These are phyloP conservation scores for Zaprionus camerounensis DNA, from an alignment of 1,140 invertebrate genomes.

Conservation along the genomic window DNA sequence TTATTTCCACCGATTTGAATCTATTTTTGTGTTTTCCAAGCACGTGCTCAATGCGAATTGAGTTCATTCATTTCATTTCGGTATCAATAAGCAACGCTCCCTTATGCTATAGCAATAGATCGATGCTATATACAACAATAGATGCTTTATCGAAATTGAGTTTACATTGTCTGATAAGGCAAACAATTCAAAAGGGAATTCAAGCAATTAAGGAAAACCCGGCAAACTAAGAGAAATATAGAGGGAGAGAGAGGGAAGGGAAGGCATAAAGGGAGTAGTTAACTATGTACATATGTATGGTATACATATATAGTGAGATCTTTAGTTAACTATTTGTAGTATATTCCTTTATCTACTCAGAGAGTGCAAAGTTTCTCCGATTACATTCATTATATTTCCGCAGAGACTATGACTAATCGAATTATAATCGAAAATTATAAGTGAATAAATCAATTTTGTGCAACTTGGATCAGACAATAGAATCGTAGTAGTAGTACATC, in stretches of 20 bases:
- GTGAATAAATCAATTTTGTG: constrained; percentile 26
- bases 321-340: no score
- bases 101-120: constrained; percentile 4
- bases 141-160: constrained; percentile 29
- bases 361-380: no score
- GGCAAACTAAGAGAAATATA: not conserved
- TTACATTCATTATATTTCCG: not conserved
- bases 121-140: not conserved
- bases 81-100: constrained; percentile 21
- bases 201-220: not conserved
- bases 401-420: not conserved
- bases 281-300: no score
- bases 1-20: not conserved
- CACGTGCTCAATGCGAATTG: constrained; percentile 25
- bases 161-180: constrained; percentile 26
- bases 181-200: constrained; percentile 6
- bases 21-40: constrained; percentile 28
- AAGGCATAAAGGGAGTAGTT: no score
- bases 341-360: no score
- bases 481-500: constrained; percentile 11
- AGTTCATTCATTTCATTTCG: constrained; percentile 17
- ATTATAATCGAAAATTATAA: not conserved
- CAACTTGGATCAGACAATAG: not conserved
- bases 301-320: no score
- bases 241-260: not conserved